Evolutionary conservation across 2,888 invertebrate genomes (phyloP), one percentile per base, ranked within the genome.

Genomic region (Saturnia pavonia): DNA sequence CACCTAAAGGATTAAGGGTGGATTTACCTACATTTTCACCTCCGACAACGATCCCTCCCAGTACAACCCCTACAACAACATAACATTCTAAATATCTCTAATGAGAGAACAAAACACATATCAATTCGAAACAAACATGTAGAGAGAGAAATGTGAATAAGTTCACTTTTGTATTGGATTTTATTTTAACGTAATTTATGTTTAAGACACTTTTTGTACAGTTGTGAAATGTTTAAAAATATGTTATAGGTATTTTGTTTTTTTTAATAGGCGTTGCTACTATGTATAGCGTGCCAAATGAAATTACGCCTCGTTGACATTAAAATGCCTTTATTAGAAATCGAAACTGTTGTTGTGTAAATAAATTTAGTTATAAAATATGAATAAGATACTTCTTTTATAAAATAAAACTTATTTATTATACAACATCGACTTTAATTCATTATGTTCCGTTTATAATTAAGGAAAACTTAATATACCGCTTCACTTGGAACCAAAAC

Each of bases 21-120:
- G 95, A 95, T 75, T 81, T 95, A 74, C 95, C 95, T 16, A 95
- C 95, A 1, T 95, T 95, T 79, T 83, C 92, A 43, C 95, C 95
- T 27, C 92, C 93, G 8, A 81, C 87, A 12, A 74, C 81, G 68
- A 84, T 81, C 22, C 79, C 77, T 19, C 82, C 82, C 25, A 81
- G 84, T 45, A 78, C 83, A 40, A 78, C 85, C 19, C 67, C 80
- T 1, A 73, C 80, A 68, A 74, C 80, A 70, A 69, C 69, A 65
- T 68, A 70, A 19, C 88, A 89, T 34, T 78, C 86, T 3, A 82
- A 87, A 72, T 91, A 88, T 89, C 82, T 82, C 22, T 81, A 82
- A 73, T 77, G 83, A 45, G 78, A 79, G 22, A 77, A 77, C 70
- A 76, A 81, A 75, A 71, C 80, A 72, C 69, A 75, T 72, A 79